These are phyloP conservation scores for Nematostella vectensis DNA, from an alignment of 92 coral and sea anemone species.

Conservation along the genomic window DNA sequence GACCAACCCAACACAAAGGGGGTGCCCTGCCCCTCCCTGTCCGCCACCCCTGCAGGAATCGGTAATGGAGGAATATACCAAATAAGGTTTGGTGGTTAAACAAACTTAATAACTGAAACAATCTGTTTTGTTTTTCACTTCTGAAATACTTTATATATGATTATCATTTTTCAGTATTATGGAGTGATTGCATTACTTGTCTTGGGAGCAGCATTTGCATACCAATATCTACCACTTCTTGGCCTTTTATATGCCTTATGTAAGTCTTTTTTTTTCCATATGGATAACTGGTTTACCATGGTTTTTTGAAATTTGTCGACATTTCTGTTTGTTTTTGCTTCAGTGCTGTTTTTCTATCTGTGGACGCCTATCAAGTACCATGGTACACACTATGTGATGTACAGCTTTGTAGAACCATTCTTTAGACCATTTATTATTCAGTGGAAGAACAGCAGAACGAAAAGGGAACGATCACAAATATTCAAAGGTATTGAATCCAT, in stretches of 20 bases:
- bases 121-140: background rate
- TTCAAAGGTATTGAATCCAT: conserved; percentile 41
- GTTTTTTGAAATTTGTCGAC: background rate
- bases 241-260: conserved; percentile 39
- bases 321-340: background rate
- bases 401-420: conserved; percentile 57
- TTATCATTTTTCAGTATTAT: conserved; percentile 49
- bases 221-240: conserved; percentile 64
- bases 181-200: conserved; percentile 34
- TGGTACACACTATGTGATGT: conserved; percentile 65
- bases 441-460: conserved; percentile 88
- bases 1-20: no score
- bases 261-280: no score
- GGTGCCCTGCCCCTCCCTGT: no score
- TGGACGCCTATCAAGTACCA: conserved; percentile 83
- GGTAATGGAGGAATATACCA: no score
- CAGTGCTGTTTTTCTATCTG: conserved; percentile 62
- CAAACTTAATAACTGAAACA: background rate
- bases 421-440: conserved; percentile 75
- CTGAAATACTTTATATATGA: background rate
- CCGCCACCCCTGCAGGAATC: no score
- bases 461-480: conserved; percentile 46
- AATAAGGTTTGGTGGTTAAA: no score
- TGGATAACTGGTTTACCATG: background rate
- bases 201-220: conserved; percentile 48